A percentile compares a stretch with the other conserved stretches of the same genome.
These are phyloP conservation scores for Neria commutata DNA, from an alignment of 2,888 invertebrate species.

Conservation along the genomic window DNA sequence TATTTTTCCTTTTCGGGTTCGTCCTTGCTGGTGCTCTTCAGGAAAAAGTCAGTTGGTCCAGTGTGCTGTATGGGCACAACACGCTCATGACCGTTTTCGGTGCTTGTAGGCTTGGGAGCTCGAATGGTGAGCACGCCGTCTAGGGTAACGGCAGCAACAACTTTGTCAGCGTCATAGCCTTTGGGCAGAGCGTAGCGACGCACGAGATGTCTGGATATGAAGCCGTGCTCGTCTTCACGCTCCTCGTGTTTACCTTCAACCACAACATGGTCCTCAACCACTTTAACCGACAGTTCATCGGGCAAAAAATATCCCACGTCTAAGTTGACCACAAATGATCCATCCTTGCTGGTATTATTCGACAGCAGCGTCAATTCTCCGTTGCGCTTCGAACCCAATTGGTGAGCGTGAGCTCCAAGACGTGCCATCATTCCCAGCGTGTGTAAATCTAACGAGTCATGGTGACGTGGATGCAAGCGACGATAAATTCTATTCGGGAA, in stretches of 20 bases:
- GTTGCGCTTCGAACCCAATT: slow-evolving; percentile 38
- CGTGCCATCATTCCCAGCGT: slow-evolving; percentile 51
- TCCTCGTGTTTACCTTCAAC: slow-evolving; percentile 77
- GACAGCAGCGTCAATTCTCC: slow-evolving; percentile 34
- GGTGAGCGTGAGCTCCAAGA: slow-evolving; percentile 49
- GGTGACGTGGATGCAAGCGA: slow-evolving; percentile 46
- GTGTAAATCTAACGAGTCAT: slow-evolving; percentile 46
- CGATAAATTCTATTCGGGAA: slow-evolving; percentile 55
- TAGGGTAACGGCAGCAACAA: slow-evolving; percentile 77
- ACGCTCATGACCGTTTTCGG: slow-evolving; percentile 39
- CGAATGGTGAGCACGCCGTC: slow-evolving; percentile 80
- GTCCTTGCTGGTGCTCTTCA: slow-evolving; percentile 30
- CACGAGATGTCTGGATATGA: slow-evolving; percentile 78
- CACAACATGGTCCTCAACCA: slow-evolving; percentile 66
- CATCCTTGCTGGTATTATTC: slow-evolving; percentile 65
- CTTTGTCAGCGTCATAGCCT: slow-evolving; percentile 71
- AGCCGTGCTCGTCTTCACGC: slow-evolving; percentile 74
- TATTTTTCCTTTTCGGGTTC: slow-evolving; percentile 9
- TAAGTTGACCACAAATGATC: slow-evolving; percentile 69
- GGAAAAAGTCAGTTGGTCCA: slow-evolving; percentile 50
- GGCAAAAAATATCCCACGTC: slow-evolving; percentile 76
- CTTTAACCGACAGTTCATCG: slow-evolving; percentile 73
- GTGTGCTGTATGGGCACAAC: slow-evolving; percentile 50
- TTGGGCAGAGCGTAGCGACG: slow-evolving; percentile 72
- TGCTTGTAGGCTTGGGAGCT: slow-evolving; percentile 64